Conservation (phyloP, 1,140 invertebrate species). For the Trachymyrmex cornetzi region DNA sequence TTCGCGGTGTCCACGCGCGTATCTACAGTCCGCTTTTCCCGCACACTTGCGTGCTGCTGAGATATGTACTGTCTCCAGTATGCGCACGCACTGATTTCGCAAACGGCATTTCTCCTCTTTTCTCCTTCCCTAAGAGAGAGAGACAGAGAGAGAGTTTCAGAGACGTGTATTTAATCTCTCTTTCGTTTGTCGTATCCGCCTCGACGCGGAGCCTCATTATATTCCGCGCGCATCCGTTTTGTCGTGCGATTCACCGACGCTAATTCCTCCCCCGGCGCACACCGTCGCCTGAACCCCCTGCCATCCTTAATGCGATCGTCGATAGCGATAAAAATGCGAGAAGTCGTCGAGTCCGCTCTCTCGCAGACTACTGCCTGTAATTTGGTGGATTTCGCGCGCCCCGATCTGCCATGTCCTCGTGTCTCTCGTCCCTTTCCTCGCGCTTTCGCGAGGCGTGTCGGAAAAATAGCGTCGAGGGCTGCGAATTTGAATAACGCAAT, state of each 20-base stretch:
- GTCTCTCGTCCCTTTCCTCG: not conserved
- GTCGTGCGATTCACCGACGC: slow-evolving; percentile 48
- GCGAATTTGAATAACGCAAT: slow-evolving; percentile 79
- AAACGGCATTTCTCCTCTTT: slow-evolving; percentile 37
- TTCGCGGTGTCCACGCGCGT: slow-evolving; percentile 69
- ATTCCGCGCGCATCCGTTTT: slow-evolving; percentile 59
- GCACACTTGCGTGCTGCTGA: not conserved
- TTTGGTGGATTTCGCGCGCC: slow-evolving; percentile 42
- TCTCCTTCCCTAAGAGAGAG: too few species aligned
- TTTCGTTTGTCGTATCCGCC: slow-evolving; percentile 33
- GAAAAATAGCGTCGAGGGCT: slow-evolving; percentile 55
- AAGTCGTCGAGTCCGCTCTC: slow-evolving; percentile 36
- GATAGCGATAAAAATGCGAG: slow-evolving; percentile 63
- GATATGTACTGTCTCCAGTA: slow-evolving; percentile 23
- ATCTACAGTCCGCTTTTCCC: slow-evolving; percentile 68
- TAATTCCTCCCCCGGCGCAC: slow-evolving; percentile 47
- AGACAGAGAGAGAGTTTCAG: not conserved
- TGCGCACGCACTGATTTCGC: not conserved
- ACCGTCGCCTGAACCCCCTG: not conserved
- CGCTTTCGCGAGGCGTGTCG: slow-evolving; percentile 51
- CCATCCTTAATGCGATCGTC: slow-evolving; percentile 58
- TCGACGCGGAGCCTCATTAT: slow-evolving; percentile 41
- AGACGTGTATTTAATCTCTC: slow-evolving; percentile 50
- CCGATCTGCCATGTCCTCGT: slow-evolving; percentile 14
- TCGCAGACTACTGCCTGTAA: slow-evolving; percentile 48